Conservation (phyloP, 2,888 invertebrate species). For the Cephus pulcher region DNA sequence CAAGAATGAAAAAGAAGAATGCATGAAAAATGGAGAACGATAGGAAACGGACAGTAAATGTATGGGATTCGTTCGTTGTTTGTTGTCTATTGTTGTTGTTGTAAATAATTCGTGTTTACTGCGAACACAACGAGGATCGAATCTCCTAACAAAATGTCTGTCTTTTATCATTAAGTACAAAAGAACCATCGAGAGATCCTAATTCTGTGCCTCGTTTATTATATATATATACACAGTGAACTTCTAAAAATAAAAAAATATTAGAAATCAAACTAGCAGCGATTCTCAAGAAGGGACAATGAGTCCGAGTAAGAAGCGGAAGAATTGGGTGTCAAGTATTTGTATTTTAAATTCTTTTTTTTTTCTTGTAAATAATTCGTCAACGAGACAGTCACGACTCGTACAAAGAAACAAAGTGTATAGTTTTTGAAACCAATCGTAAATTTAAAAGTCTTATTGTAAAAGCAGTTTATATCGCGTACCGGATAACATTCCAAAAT, state of each 20-base stretch:
- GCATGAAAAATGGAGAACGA: neutral
- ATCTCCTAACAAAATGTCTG: neutral
- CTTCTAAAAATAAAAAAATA: neutral
- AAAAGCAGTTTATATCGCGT: neutral
- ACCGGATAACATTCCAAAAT: neutral
- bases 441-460: neutral
- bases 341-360: neutral
- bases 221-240: neutral
- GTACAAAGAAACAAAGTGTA: neutral
- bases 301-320: neutral
- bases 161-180: neutral
- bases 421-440: neutral
- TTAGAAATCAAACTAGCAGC: neutral
- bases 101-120: neutral
- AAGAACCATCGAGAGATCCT: neutral
- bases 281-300: neutral
- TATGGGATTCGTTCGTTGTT: neutral
- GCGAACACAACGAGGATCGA: neutral
- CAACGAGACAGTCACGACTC: neutral
- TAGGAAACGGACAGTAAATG: neutral
- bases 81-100: neutral
- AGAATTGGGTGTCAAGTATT: neutral
- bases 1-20: neutral
- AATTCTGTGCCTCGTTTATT: neutral
- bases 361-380: neutral